Evolutionary conservation across 2,797 vertebrate genomes (phyloP).

Genomic region (Helicolenus hilgendorfi): DNA sequence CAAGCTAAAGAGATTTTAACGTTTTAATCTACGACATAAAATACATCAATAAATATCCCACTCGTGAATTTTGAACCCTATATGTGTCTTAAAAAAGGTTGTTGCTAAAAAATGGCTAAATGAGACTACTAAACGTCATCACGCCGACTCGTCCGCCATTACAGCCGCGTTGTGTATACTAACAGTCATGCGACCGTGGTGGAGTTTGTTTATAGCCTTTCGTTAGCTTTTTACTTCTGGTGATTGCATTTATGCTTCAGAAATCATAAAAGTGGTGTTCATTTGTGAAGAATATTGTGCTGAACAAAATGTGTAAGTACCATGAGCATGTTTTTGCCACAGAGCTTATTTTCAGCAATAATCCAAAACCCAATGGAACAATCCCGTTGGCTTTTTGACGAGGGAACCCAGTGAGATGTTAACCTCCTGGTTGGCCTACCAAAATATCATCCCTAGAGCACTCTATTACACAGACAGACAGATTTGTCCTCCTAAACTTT

Average conservation of each 20-base stretch:
- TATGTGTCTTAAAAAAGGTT: too few relatives aligned
- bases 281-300: not conserved
- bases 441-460: not conserved
- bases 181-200: not conserved
- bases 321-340: not conserved
- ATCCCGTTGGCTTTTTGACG: not conserved
- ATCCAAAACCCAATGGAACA: not conserved
- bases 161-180: too few relatives aligned
- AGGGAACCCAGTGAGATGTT: too few relatives aligned
- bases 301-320: not conserved
- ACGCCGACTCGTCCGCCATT: not conserved
- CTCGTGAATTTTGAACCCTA: too few relatives aligned
- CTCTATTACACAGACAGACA: not conserved
- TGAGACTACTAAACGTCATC: too few relatives aligned
- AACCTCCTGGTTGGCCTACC: not conserved
- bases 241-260: not conserved
- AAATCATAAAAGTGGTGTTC: not conserved
- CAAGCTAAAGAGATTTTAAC: too few relatives aligned
- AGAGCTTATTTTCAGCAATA: not conserved
- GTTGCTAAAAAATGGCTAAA: too few relatives aligned
- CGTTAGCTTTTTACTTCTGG: not conserved
- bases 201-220: not conserved
- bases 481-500: not conserved
- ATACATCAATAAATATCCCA: too few relatives aligned
- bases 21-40: too few relatives aligned